phyloP scores from a whole-genome alignment of 2,888 invertebrate genomes.

The Dasypolia templi region DNA sequence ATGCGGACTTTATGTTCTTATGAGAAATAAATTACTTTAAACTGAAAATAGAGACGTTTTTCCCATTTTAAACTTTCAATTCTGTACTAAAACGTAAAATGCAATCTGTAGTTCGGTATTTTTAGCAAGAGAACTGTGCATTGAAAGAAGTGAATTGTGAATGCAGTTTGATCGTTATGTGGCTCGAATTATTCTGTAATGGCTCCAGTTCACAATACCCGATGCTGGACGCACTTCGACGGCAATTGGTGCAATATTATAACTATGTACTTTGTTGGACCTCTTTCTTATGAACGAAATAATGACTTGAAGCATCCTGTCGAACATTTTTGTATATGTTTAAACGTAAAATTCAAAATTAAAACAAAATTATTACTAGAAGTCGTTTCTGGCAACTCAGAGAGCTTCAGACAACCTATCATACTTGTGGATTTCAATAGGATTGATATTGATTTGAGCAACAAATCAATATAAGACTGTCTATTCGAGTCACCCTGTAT shows the following conservation, averaged over 20 bases:
- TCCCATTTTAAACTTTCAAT: background rate
- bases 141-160: constrained; percentile 45
- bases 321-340: background rate
- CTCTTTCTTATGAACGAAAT: constrained; percentile 33
- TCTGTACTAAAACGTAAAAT: background rate
- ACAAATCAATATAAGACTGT: background rate
- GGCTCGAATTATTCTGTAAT: constrained; percentile 49
- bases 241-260: constrained; percentile 51
- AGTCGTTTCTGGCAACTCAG: background rate
- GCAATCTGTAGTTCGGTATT: constrained; percentile 2
- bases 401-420: background rate
- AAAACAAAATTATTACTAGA: too few species aligned
- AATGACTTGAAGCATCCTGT: constrained; percentile 2
- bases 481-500: background rate
- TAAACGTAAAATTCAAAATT: background rate
- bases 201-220: constrained; percentile 48
- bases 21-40: too few species aligned
- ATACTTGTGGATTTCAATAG: background rate
- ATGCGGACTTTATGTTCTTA: too few species aligned
- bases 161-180: constrained; percentile 46
- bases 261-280: constrained; percentile 41
- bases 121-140: constrained; percentile 5
- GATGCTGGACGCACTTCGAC: constrained; percentile 38
- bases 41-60: background rate
- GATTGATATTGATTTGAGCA: background rate